Evolutionary conservation across 2,113 vertebrate species (phyloP).

Genomic region (Gymnobelideus leadbeateri): DNA sequence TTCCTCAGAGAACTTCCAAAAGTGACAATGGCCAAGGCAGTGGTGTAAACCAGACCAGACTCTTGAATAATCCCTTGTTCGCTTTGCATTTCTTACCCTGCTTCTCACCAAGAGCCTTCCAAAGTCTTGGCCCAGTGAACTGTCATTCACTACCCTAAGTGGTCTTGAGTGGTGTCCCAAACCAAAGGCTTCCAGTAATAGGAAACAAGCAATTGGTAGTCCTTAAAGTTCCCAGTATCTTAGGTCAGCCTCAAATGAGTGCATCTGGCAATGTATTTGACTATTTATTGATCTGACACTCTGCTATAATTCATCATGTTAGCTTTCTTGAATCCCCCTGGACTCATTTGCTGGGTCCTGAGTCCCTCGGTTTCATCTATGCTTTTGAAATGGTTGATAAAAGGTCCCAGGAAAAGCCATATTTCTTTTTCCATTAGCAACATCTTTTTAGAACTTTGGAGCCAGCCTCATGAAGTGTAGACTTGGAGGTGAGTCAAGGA

Average conservation of each 20-base stretch:
- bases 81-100: conserved; percentile 25
- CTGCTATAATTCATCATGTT: neutral
- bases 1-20: neutral
- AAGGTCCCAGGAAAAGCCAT: conserved; percentile 17
- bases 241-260: neutral
- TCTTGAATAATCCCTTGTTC: conserved; percentile 9
- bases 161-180: neutral
- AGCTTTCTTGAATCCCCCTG: neutral
- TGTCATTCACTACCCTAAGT: neutral
- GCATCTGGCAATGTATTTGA: conserved; percentile 11
- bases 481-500: neutral
- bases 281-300: neutral
- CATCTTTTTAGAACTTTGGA: conserved; percentile 46
- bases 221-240: neutral
- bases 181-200: conserved; percentile 25
- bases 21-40: neutral
- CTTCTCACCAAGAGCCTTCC: conserved; percentile 23
- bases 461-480: conserved; percentile 17
- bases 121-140: conserved; percentile 22
- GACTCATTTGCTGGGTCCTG: neutral
- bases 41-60: neutral
- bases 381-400: conserved; percentile 48
- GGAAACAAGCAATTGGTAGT: neutral
- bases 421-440: conserved; percentile 60
- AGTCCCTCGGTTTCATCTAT: conserved; percentile 9